Base-by-base conservation (phyloP, 1,140 invertebrate species). In the Chlorops oryzae region DNA sequence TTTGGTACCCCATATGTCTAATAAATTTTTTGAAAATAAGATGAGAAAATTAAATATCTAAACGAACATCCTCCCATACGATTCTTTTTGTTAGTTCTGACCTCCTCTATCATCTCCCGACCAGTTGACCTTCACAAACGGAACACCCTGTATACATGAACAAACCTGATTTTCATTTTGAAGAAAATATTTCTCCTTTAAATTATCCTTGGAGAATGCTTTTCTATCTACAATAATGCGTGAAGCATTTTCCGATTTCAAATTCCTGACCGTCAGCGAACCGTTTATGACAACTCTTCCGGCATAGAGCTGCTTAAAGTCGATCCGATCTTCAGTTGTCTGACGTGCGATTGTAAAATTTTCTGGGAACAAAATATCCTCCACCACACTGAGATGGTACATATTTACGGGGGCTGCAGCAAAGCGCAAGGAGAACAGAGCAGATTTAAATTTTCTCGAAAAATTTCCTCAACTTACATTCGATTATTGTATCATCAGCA, bases 231-330 rank as follows among this genome's bases (percentile, higher is more conserved):
- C 50, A 22, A 46, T 5, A 9, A 46, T 35, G 34, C 32, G 6
- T 23, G 23, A 32, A 5, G 28, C 22, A n/a, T 44, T 56, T 24
- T 67, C 64, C 6, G 51, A 3, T 9, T 28, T 21, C 9, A 69
- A n/a, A 47, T 59, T 61, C 18, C 47, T 59, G 0, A 70, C 40
- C 1, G 58, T 58, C 28, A 70, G 41, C 0, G 62, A 58, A 0
- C 66, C 66, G 5, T 55, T 58, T 4, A 70, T 49, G 2, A 41
- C 54, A 0, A 70, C 53, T 34, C 41, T 59, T 15, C 57, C 61
- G 5, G 58, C 65, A 20, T 70, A 70, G 21, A 65, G 63, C 22
- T 70, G 66, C 46, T 65, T 63, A 2, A 69, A 44, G 2, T 40
- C 27, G n/a, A n/a, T n/a, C n/a, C n/a, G n/a, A n/a, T n/a, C n/a